Evolutionary conservation across 1,140 invertebrate species (phyloP), one percentile per base, ranked within the genome.

Genomic region (Plectrocnemia conspersa): DNA sequence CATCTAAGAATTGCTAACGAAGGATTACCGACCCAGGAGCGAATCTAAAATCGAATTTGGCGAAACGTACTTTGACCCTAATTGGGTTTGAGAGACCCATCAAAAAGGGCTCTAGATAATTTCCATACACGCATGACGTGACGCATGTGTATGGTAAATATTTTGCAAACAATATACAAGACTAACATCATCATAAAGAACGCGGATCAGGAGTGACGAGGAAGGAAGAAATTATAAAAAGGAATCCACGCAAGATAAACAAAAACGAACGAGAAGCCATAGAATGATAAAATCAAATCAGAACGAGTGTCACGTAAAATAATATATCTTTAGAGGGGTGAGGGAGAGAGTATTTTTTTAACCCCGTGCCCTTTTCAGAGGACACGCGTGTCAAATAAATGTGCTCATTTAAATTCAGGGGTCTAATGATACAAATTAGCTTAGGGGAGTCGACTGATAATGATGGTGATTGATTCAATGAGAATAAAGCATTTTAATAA

Each of bases 241-340:
- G n/a, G n/a, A 29, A 29, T 7, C 27, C n/a, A 29, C 27, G n/a
- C 27, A 45, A 27, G 29, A 45, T 35, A 11, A 35, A 29, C 6
- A 29, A 29, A 7, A 29, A 29, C n/a, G 27, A 7, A 29, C 27
- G 27, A 42, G 23, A 50, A 50, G 47, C 22, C 32, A 50, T 38
- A 38, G 47, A 50, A 50, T 50, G 47, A 50, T 50, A 50, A 50
- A 50, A 50, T 50, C 47, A 50, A 50, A 50, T 50, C 47, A 50
- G 47, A 50, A 50, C 47, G 27, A 50, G 32, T 50, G 47, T 50
- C 47, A 50, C 47, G 47, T 50, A 50, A 50, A 50, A 50, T 32
- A 50, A 50, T 50, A 50, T 50, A 35, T 50, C 47, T 47, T 35
- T 35, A n/a, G n/a, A n/a, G 22, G 22, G 42, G 42, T 45, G 10